These are phyloP conservation scores for Gnathochromis pfefferi DNA, from an alignment of 2,113 vertebrate species.

Conservation along the genomic window DNA sequence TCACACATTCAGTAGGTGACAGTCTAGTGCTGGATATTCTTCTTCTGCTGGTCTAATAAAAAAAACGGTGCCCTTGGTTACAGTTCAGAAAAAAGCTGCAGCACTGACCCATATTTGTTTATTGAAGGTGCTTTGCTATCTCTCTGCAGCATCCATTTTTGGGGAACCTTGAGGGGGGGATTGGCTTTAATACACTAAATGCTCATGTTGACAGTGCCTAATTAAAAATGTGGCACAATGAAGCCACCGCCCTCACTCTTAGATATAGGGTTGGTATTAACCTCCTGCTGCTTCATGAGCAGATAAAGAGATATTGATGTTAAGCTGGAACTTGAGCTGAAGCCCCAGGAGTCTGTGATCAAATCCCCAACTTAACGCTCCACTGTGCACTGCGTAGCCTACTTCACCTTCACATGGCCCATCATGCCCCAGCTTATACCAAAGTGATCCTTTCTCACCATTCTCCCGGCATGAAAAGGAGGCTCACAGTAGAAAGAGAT, in stretches of 20 bases:
- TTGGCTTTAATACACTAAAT: constrained; percentile 6
- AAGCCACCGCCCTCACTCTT: background rate
- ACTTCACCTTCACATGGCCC: constrained; percentile 28
- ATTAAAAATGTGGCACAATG: constrained; percentile 21
- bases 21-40: background rate
- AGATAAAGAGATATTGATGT: constrained; percentile 62
- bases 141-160: background rate
- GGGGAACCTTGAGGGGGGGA: background rate
- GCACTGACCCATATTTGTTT: background rate
- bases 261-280: constrained; percentile 44
- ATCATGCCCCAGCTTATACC: constrained; percentile 13
- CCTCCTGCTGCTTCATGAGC: constrained; percentile 38
- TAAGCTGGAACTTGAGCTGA: constrained; percentile 55
- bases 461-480: constrained; percentile 11
- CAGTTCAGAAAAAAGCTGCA: background rate
- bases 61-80: background rate
- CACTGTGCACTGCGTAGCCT: constrained; percentile 12
- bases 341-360: constrained; percentile 44
- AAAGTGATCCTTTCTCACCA: constrained; percentile 33
- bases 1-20: background rate
- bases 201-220: background rate
- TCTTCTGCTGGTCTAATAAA: background rate
- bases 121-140: background rate
- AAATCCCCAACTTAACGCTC: constrained; percentile 53
- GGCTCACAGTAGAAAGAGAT: background rate